phyloP scores from a whole-genome alignment of 2,113 vertebrate genomes.

The Protobothrops mucrosquamatus region DNA sequence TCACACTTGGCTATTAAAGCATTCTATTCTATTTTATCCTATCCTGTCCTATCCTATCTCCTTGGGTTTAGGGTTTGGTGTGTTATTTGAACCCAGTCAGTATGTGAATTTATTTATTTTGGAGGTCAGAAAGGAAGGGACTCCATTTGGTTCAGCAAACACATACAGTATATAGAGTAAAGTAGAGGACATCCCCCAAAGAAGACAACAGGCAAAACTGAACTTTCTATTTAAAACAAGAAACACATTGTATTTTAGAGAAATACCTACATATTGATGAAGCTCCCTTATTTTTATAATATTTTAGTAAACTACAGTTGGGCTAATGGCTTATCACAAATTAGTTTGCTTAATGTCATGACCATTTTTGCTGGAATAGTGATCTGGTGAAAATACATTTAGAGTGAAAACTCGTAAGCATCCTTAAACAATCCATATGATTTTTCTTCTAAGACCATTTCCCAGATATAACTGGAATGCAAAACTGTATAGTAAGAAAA shows the following conservation, averaged over 20 bases:
- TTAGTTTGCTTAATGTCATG: neutral
- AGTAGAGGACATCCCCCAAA: neutral
- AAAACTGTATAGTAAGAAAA: neutral
- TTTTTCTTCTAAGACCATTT: neutral
- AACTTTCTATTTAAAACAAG: neutral
- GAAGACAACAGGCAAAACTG: neutral
- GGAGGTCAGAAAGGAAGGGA: neutral
- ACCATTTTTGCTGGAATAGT: neutral
- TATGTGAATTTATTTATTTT: neutral
- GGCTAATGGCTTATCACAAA: neutral
- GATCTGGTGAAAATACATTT: neutral
- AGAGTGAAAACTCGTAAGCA: neutral
- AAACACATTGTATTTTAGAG: neutral
- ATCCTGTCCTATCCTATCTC: too few relatives aligned
- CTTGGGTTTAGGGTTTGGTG: neutral
- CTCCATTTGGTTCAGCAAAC: neutral
- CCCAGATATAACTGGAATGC: neutral
- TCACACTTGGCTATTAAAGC: too few relatives aligned
- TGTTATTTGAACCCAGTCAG: neutral
- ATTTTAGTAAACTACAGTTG: neutral
- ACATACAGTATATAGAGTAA: neutral
- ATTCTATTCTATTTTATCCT: too few relatives aligned
- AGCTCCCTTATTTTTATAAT: neutral
- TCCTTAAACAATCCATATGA: neutral
- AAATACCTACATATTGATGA: neutral